Percentiles rank a stretch among this genome's conserved stretches.
Conservation (phyloP, 2,113 vertebrate species). For the Ciconia maguari region DNA sequence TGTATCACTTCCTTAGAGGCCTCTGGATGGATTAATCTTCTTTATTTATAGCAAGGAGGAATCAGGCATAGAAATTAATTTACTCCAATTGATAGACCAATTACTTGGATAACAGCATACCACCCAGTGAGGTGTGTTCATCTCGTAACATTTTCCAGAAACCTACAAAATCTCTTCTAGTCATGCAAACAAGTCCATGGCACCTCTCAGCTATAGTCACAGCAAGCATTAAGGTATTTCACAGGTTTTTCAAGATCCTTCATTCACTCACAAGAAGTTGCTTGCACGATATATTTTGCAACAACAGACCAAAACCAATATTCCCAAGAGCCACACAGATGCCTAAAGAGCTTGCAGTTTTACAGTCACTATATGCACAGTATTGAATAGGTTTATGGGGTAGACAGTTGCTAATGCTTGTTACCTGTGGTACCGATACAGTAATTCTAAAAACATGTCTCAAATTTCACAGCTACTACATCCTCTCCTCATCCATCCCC, state of each 20-base stretch:
- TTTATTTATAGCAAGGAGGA: not conserved
- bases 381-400: not conserved
- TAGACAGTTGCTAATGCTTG: not conserved
- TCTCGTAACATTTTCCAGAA: not conserved
- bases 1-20: not conserved
- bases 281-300: not conserved
- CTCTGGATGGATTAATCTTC: not conserved
- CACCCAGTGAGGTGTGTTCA: not conserved
- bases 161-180: not conserved
- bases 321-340: not conserved
- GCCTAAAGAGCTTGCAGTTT: not conserved
- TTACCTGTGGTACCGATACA: not conserved
- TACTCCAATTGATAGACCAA: not conserved
- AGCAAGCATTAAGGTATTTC: not conserved
- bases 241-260: not conserved
- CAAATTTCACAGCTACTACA: not conserved
- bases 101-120: not conserved
- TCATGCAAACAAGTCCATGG: not conserved
- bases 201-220: not conserved
- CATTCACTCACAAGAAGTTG: not conserved
- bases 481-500: not conserved
- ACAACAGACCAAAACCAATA: not conserved
- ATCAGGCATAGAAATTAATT: not conserved
- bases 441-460: not conserved
- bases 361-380: not conserved